phyloP scores from a whole-genome alignment of 2,797 vertebrate species.

The Protosalanx chinensis region DNA sequence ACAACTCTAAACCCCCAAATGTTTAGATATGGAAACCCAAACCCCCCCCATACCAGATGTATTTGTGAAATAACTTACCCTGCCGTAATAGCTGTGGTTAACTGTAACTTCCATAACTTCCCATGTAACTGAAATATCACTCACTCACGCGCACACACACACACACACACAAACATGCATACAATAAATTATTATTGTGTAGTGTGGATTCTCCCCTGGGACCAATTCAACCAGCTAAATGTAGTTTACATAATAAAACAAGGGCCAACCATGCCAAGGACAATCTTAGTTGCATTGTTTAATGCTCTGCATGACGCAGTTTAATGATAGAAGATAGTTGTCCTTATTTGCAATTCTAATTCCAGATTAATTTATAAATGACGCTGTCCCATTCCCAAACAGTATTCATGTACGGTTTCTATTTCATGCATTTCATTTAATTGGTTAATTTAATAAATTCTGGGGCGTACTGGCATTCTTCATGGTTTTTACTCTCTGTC shows the following conservation, averaged over 20 bases:
- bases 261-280: conserved; percentile 34
- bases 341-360: conserved; percentile 45
- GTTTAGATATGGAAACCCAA: too few species aligned
- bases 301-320: conserved; percentile 3
- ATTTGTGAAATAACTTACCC: too few species aligned
- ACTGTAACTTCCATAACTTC: not conserved
- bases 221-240: conserved; percentile 30
- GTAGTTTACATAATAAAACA: conserved; percentile 28
- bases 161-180: conserved; percentile 9
- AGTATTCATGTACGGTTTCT: not conserved
- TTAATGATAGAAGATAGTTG: conserved; percentile 17
- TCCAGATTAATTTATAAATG: not conserved
- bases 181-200: not conserved
- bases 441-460: not conserved
- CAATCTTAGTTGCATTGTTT: conserved; percentile 32
- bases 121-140: not conserved
- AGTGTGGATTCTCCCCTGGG: conserved; percentile 26
- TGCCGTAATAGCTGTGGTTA: too few species aligned
- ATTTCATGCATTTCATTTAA: not conserved
- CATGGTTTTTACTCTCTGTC: not conserved
- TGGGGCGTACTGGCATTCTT: not conserved
- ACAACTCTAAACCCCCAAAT: too few species aligned
- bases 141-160: conserved; percentile 21
- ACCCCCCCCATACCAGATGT: too few species aligned
- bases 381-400: conserved; percentile 18